Evolutionary conservation across 2,888 invertebrate species (phyloP).

Genomic region (Eilema griseolum): DNA sequence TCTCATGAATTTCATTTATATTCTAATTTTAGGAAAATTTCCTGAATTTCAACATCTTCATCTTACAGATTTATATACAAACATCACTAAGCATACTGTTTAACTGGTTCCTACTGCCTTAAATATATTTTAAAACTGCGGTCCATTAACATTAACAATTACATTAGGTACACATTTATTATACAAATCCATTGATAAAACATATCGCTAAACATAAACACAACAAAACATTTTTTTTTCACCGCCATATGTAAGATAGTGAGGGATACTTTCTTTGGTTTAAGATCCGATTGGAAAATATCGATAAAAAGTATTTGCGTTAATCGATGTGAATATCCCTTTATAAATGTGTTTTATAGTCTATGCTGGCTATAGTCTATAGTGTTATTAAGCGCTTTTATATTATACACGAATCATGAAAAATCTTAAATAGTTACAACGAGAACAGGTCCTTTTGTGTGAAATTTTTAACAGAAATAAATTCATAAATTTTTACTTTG

Average conservation of each 20-base stretch:
- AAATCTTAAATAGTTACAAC: too few relatives aligned
- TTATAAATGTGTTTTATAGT: too few relatives aligned
- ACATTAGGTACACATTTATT: not conserved
- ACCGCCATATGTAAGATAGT: constrained; percentile 37
- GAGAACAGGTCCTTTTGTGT: not conserved
- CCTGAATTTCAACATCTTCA: constrained; percentile 12
- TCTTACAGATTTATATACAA: not conserved
- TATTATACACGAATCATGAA: too few relatives aligned
- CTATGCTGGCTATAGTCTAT: not conserved
- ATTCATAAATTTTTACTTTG: constrained; percentile 34
- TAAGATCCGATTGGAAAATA: not conserved
- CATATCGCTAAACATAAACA: constrained; percentile 26
- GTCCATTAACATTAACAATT: not conserved
- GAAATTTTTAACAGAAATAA: not conserved
- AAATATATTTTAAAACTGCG: not conserved
- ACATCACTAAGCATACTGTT: not conserved
- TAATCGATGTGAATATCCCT: not conserved
- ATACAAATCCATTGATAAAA: not conserved
- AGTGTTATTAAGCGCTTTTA: too few relatives aligned
- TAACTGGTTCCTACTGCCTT: not conserved
- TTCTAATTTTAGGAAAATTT: not conserved
- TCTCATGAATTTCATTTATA: not conserved
- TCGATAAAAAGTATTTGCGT: not conserved
- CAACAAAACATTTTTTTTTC: too few relatives aligned
- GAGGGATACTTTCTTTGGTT: not conserved